Evolutionary conservation across 1,140 invertebrate species (phyloP).

Genomic region (Plodia interpunctella): DNA sequence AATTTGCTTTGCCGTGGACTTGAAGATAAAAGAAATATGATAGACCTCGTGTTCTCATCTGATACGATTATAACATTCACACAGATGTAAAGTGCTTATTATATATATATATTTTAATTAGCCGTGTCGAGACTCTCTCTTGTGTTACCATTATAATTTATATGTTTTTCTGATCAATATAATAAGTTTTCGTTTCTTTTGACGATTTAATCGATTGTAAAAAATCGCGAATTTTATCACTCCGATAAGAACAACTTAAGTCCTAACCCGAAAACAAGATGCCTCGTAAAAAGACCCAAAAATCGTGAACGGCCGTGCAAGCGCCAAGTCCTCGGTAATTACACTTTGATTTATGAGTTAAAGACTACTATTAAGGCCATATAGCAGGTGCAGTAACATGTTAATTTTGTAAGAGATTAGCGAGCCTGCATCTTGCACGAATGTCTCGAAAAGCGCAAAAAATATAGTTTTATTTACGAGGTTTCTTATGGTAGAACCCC

Average conservation of each 20-base stretch:
- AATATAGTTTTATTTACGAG: not conserved
- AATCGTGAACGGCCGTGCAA: not conserved
- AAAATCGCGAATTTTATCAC: too few relatives aligned
- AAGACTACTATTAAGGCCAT: slow-evolving; percentile 39
- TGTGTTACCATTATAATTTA: too few relatives aligned
- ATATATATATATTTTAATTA: too few relatives aligned
- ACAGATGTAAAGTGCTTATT: too few relatives aligned
- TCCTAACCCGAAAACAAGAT: not conserved
- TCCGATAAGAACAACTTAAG: not conserved
- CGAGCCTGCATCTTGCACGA: not conserved
- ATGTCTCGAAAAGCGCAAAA: not conserved
- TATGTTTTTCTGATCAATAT: too few relatives aligned
- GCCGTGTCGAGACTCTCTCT: too few relatives aligned
- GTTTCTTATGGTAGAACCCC: not conserved
- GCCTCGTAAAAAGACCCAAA: not conserved
- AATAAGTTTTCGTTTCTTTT: too few relatives aligned
- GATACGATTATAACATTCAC: too few relatives aligned
- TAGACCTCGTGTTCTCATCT: too few relatives aligned
- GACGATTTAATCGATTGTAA: too few relatives aligned
- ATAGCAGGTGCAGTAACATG: slow-evolving; percentile 31
- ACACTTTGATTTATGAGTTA: slow-evolving; percentile 53
- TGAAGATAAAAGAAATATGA: too few relatives aligned
- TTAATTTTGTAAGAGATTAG: slow-evolving; percentile 34
- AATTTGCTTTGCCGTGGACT: too few relatives aligned
- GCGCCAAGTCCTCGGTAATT: slow-evolving; percentile 34